phyloP scores from a whole-genome alignment of 2,888 invertebrate species.

The Endomychus coccineus region DNA sequence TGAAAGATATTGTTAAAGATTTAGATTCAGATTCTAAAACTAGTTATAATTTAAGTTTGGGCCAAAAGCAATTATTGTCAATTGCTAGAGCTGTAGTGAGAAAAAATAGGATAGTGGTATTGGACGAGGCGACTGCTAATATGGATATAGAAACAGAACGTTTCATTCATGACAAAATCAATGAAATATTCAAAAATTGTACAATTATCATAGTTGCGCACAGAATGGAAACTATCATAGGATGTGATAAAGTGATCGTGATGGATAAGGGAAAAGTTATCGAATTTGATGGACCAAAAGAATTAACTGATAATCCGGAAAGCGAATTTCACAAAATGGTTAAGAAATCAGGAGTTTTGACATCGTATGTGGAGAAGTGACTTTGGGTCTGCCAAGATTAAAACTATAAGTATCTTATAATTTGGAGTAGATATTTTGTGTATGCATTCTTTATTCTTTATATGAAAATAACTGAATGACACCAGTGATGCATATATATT shows the following conservation, averaged over 20 bases:
- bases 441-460: too few relatives aligned
- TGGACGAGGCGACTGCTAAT: conserved; percentile 52
- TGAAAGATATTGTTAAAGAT: conserved; percentile 34
- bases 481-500: too few relatives aligned
- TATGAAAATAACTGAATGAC: too few relatives aligned
- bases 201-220: conserved; percentile 48
- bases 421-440: too few relatives aligned
- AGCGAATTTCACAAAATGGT: conserved; percentile 29
- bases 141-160: conserved; percentile 47
- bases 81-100: conserved; percentile 49
- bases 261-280: conserved; percentile 45
- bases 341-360: conserved; percentile 14
- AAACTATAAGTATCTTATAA: too few relatives aligned
- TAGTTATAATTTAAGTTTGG: conserved; percentile 45
- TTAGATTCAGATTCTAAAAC: conserved; percentile 48
- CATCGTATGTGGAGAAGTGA: conserved; percentile 8
- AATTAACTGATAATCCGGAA: conserved; percentile 22
- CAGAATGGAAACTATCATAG: conserved; percentile 48
- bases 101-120: conserved; percentile 44
- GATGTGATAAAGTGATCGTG: conserved; percentile 49
- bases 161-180: conserved; percentile 47
- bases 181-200: conserved; percentile 46
- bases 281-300: conserved; percentile 29
- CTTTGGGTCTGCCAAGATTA: too few relatives aligned
- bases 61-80: conserved; percentile 50